phyloP scores from a whole-genome alignment of 2,888 invertebrate genomes.

The Drosophila koepferae region DNA sequence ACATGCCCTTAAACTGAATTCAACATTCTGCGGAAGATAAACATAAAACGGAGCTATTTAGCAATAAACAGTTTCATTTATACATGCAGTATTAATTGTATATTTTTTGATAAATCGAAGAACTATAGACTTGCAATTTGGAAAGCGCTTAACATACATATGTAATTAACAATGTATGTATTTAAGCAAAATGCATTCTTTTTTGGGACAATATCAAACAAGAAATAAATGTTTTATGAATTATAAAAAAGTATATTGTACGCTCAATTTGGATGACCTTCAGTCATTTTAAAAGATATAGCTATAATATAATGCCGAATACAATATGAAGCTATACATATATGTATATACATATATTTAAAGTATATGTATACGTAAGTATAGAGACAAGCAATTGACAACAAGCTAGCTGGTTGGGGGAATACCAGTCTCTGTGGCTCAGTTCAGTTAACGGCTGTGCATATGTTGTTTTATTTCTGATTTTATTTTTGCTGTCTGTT shows the following conservation, averaged over 20 bases:
- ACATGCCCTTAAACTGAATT: slow-evolving; percentile 3
- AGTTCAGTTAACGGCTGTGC: slow-evolving; percentile 36
- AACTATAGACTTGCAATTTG: slow-evolving; percentile 6
- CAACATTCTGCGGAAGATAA: slow-evolving; percentile 58
- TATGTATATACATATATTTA: slow-evolving; percentile 50
- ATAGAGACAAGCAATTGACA: slow-evolving; percentile 51
- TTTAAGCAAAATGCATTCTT: slow-evolving; percentile 43
- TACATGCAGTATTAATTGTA: neutral
- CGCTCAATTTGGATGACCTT: slow-evolving; percentile 76
- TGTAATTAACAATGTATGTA: slow-evolving; percentile 11
- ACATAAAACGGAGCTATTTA: neutral
- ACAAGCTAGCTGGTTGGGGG: slow-evolving; percentile 52
- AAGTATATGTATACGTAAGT: slow-evolving; percentile 42
- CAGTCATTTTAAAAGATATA: slow-evolving; percentile 72
- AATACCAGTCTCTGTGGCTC: slow-evolving; percentile 62
- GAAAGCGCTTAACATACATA: neutral
- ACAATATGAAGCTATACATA: slow-evolving; percentile 46
- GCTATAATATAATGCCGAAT: slow-evolving; percentile 48
- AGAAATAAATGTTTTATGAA: slow-evolving; percentile 50
- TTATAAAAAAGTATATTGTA: slow-evolving; percentile 75
- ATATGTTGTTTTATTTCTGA: slow-evolving; percentile 26
- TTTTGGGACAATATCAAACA: slow-evolving; percentile 33
- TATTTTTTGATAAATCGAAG: slow-evolving; percentile 3
- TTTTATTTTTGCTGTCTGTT: slow-evolving; percentile 45
- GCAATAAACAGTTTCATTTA: slow-evolving; percentile 1